Conservation (phyloP, 35 echinoderm and acorn worm genomes). For the Patiria miniata region DNA sequence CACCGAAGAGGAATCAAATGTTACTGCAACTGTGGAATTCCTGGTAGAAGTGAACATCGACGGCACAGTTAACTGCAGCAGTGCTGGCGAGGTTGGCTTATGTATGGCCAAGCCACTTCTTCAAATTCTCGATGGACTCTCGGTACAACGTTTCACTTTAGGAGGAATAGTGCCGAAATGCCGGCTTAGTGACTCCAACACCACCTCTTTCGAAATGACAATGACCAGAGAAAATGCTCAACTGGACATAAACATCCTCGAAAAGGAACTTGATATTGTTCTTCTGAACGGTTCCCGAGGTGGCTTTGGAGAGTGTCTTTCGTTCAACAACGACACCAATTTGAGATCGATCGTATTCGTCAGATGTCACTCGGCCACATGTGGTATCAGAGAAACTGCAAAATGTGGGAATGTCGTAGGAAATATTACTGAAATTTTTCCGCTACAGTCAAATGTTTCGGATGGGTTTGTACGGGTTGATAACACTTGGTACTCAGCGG, state of each 20-base stretch:
- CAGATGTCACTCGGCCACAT: neutral
- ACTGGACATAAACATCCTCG: neutral
- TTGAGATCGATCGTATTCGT: neutral
- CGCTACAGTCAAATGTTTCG: neutral
- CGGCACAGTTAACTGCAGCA: neutral
- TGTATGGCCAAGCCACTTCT: neutral
- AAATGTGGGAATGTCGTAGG: no score
- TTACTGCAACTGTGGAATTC: neutral
- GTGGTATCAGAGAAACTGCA: neutral
- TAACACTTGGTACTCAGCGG: neutral
- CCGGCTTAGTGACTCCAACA: no score
- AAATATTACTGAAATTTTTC: no score
- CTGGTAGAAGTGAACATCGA: neutral
- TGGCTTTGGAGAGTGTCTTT: no score
- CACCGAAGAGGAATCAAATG: neutral
- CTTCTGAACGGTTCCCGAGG: neutral
- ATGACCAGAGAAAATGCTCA: no score
- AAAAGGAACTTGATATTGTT: neutral
- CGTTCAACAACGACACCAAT: no score
- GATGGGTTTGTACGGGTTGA: neutral
- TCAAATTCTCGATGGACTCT: neutral
- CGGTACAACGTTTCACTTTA: no score
- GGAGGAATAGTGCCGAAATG: no score
- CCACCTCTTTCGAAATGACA: no score
- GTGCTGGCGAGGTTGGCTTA: neutral